A percentile compares a stretch with the other conserved stretches of the same genome.
These are phyloP conservation scores for Tipula helvola DNA, from an alignment of 2,888 invertebrate genomes.

Conservation along the genomic window DNA sequence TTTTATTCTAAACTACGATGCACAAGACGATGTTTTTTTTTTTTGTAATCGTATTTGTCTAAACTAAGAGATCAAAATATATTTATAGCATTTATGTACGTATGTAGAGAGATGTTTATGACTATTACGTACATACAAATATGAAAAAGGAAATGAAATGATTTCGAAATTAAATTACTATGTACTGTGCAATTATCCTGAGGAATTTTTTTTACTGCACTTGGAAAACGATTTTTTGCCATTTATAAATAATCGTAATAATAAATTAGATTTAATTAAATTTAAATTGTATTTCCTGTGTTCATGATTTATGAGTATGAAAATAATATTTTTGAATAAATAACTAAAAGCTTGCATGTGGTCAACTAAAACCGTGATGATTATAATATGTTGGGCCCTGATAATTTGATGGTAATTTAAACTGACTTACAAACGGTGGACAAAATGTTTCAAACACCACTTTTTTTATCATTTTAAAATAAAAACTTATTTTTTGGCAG, in stretches of 20 bases:
- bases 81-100: background rate
- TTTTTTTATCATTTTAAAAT: too few relatives aligned
- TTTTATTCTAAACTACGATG: too few relatives aligned
- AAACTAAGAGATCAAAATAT: background rate
- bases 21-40: background rate
- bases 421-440: too few relatives aligned
- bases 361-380: too few relatives aligned
- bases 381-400: too few relatives aligned
- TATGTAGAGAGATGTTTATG: background rate
- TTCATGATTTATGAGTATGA: background rate
- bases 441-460: too few relatives aligned
- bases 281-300: background rate
- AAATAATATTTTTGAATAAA: too few relatives aligned
- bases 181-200: background rate
- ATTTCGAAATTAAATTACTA: background rate
- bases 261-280: background rate
- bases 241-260: background rate
- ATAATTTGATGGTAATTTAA: too few relatives aligned
- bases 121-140: background rate
- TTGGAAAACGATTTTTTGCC: background rate
- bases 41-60: background rate
- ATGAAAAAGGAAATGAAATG: background rate
- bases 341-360: too few relatives aligned
- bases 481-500: too few relatives aligned
- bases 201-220: background rate